Conservation (phyloP, 2,888 invertebrate genomes). For the Cataglyphis livida region DNA sequence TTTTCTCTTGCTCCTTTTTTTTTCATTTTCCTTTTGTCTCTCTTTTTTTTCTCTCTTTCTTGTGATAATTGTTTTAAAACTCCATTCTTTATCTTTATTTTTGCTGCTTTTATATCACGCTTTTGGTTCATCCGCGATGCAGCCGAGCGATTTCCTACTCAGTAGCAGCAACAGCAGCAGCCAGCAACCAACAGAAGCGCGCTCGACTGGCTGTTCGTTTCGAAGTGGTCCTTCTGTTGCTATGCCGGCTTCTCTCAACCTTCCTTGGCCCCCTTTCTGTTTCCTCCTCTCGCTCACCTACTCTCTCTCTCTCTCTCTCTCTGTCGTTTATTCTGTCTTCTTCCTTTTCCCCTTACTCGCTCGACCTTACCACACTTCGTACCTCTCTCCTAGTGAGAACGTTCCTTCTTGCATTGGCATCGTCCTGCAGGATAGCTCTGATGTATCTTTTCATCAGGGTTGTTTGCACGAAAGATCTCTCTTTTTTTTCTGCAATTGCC, state of each 20-base stretch:
- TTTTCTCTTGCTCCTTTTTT: too few species aligned
- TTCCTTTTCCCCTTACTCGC: slow-evolving; percentile 58
- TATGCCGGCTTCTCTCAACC: slow-evolving; percentile 82
- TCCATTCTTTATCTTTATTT: slow-evolving; percentile 53
- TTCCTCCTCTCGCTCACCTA: slow-evolving; percentile 55
- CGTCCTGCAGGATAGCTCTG: slow-evolving; percentile 80
- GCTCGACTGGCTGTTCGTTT: slow-evolving; percentile 79
- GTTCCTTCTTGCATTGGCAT: slow-evolving; percentile 69
- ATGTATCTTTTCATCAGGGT: slow-evolving; percentile 57
- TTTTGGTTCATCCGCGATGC: slow-evolving; percentile 63
- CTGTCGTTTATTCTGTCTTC: slow-evolving; percentile 54
- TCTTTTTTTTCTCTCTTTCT: slow-evolving; percentile 35
- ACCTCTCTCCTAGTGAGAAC: slow-evolving; percentile 50
- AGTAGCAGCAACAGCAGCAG: slow-evolving; percentile 48
- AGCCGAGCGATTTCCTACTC: slow-evolving; percentile 63
- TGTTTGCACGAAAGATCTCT: slow-evolving; percentile 18
- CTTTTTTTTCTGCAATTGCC: slow-evolving; percentile 6
- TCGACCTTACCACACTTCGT: slow-evolving; percentile 61
- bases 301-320: slow-evolving; percentile 50
- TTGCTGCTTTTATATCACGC: slow-evolving; percentile 34
- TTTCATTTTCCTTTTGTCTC: too few species aligned
- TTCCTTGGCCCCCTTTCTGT: slow-evolving; percentile 65
- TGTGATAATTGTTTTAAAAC: neutral
- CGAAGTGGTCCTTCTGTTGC: slow-evolving; percentile 84
- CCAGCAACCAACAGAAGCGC: slow-evolving; percentile 61